Evolutionary conservation across 2,888 invertebrate genomes (phyloP), one percentile per base, ranked within the genome.

Genomic region (Hermaeophaga mercurialis): DNA sequence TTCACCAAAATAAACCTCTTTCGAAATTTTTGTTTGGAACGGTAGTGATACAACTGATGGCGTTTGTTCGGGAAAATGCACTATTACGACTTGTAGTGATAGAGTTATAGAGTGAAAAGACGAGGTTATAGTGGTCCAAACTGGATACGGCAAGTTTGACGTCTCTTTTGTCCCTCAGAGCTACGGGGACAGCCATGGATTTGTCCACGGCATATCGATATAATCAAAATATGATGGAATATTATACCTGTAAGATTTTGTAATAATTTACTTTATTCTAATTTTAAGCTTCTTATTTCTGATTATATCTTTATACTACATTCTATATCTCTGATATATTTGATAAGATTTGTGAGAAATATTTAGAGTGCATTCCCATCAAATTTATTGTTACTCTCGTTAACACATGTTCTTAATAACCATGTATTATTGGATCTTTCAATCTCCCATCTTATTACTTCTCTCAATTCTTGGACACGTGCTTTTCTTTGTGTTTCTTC

Each of bases 171-270:
- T 80, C 81, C 63, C 81, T 84, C 78, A 81, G 85, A 73, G 82
- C 85, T 81, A 83, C 83, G 75, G 82, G 83, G 79, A 82, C 84
- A 70, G 86, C 87, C 67, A 91, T 95, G 87, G 94, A 95, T 81
- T 85, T 95, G 73, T 91, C 92, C 76, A 94, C 94, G 75, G 94
- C 94, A 72, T 95, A 95, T 80, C 86, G 95, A 73, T 95, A 95
- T 84, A 96, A 95, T 81, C 94, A 95, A 77, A 95, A 94, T 80
- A 95, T 96, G 94, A 95, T 96, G 96, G 96, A 96, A 84, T 96
- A 96, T 82, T 96, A 96, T 77, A 95, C 96, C 79, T 96, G 94
- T 94, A 87, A 92, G 91, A 53, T 43, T 49, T 34, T 47, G 8
- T 39, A 36, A 24, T 50, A 19, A 33, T 39, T 52, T 28, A 8